A percentile compares a stretch with the other conserved stretches of the same genome.
Conservation (phyloP, 2,113 vertebrate species). For the Onychorhynchus coronatus region DNA sequence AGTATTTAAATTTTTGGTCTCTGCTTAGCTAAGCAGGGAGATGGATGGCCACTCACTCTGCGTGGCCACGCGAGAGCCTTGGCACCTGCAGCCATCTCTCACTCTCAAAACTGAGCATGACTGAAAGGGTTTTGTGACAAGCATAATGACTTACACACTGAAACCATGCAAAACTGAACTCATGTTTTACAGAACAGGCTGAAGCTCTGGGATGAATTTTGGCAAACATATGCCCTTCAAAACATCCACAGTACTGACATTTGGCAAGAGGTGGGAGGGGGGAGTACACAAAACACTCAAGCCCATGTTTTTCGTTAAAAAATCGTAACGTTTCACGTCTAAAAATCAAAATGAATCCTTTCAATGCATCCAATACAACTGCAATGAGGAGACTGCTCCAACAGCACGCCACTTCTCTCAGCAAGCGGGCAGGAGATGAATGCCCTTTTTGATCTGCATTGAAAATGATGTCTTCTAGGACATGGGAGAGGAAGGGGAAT, state of each 20-base stretch:
- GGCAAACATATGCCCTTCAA: neutral
- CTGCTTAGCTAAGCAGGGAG: neutral
- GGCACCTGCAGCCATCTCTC: neutral
- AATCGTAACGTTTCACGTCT: neutral
- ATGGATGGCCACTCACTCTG: neutral
- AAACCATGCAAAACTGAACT: neutral
- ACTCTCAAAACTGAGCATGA: neutral
- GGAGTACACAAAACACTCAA: neutral
- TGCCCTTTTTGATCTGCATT: neutral
- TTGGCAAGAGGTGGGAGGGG: neutral
- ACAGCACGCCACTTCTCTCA: neutral
- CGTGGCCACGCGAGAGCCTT: rapidly evolving
- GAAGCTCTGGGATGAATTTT: neutral
- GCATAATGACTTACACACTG: neutral
- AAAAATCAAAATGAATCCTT: neutral
- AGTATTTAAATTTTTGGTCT: neutral
- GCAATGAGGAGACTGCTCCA: neutral
- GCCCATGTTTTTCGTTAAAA: neutral
- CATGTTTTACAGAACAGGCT: neutral
- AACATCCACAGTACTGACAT: neutral
- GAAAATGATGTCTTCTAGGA: neutral
- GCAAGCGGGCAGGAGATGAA: rapidly evolving
- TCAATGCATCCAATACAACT: neutral
- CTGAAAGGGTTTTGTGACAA: neutral
- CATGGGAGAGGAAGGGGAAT: neutral